These are phyloP conservation scores for Microctonus aethiopoides DNA, from an alignment of 2,888 invertebrate genomes.

Conservation along the genomic window DNA sequence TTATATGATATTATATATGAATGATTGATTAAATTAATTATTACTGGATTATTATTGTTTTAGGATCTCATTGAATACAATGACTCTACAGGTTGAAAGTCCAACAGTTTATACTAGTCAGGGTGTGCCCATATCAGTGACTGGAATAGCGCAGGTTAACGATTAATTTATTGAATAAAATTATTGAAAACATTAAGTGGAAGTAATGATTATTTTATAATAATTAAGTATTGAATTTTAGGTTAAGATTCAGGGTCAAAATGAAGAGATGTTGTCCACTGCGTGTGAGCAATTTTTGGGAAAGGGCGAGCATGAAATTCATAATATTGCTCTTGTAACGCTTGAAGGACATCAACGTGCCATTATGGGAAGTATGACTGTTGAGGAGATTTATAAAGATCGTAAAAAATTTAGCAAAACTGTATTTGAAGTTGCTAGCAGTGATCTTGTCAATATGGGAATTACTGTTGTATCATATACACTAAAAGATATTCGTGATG, in stretches of 20 bases:
- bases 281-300: slow-evolving; percentile 96
- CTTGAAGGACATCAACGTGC: slow-evolving; percentile 94
- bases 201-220: slow-evolving; percentile 8
- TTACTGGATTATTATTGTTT: too few species aligned
- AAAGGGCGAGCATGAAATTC: slow-evolving; percentile 87
- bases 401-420: slow-evolving; percentile 95
- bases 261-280: slow-evolving; percentile 88
- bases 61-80: slow-evolving; percentile 95
- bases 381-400: slow-evolving; percentile 96
- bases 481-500: slow-evolving; percentile 92
- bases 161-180: not conserved
- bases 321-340: slow-evolving; percentile 90
- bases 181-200: slow-evolving; percentile 8
- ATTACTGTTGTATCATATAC: slow-evolving; percentile 96
- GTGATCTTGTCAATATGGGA: slow-evolving; percentile 95
- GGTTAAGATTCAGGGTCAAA: slow-evolving; percentile 91
- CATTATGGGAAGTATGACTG: slow-evolving; percentile 97
- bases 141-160: slow-evolving; percentile 93
- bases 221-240: slow-evolving; percentile 56
- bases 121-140: slow-evolving; percentile 96
- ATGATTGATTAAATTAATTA: not conserved
- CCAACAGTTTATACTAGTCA: slow-evolving; percentile 96
- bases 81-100: slow-evolving; percentile 96
- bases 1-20: not conserved
- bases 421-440: slow-evolving; percentile 95